phyloP scores from a whole-genome alignment of 2,113 vertebrate species.

The Tapirus terrestris region DNA sequence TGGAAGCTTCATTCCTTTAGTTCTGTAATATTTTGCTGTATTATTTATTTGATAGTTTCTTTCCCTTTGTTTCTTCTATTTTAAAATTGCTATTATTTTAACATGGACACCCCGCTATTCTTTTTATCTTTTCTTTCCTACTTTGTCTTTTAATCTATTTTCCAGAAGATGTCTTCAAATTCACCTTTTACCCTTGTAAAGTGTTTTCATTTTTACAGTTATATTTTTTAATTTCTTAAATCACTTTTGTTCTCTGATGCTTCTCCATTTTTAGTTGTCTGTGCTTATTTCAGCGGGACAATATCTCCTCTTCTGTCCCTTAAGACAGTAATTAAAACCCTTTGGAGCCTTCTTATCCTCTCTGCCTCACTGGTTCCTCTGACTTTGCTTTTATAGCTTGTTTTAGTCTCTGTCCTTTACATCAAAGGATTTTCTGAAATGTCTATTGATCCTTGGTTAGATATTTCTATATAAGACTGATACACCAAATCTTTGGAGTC shows the following conservation, averaged over 20 bases:
- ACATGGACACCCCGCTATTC: not conserved
- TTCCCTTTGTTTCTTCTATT: not conserved
- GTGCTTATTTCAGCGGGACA: not conserved
- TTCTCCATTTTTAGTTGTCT: not conserved
- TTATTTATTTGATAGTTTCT: not conserved
- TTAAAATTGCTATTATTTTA: not conserved
- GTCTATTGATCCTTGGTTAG: not conserved
- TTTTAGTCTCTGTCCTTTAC: not conserved
- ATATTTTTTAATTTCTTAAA: not conserved
- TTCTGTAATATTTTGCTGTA: not conserved
- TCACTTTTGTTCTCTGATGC: not conserved
- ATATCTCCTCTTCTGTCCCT: not conserved
- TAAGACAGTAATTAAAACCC: not conserved
- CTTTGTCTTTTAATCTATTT: not conserved
- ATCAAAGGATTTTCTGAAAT: not conserved
- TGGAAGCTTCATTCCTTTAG: not conserved
- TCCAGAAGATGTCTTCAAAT: not conserved
- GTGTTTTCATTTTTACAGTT: not conserved
- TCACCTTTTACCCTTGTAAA: not conserved
- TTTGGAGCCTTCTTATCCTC: not conserved
- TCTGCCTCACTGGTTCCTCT: not conserved
- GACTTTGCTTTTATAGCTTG: not conserved
- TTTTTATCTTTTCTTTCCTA: not conserved
- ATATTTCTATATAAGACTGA: not conserved
- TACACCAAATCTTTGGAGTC: not conserved